These are phyloP conservation scores for Plodia interpunctella DNA, from an alignment of 1,140 invertebrate species.

Conservation along the genomic window DNA sequence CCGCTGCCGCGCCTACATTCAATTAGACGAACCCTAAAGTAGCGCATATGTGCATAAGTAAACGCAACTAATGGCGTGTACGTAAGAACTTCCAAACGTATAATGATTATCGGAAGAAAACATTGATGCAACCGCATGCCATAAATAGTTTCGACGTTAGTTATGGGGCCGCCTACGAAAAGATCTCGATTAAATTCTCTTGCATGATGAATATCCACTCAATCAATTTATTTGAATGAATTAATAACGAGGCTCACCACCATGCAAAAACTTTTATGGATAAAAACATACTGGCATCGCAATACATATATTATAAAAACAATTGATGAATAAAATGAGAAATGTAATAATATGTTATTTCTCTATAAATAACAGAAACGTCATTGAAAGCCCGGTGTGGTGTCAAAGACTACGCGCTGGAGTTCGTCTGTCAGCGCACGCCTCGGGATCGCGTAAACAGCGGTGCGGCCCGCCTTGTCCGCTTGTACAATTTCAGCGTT, in stretches of 20 bases:
- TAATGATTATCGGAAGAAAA: constrained; percentile 33
- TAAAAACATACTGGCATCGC: no score
- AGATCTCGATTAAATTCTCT: constrained; percentile 12
- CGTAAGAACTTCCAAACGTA: constrained; percentile 46
- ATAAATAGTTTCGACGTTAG: constrained; percentile 17
- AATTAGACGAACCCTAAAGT: constrained; percentile 69
- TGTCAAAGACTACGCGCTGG: constrained; percentile 63
- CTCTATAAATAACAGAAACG: constrained; percentile 41
- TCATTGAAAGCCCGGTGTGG: constrained; percentile 36
- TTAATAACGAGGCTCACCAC: not conserved
- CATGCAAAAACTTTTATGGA: no score
- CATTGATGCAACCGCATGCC: constrained; percentile 19
- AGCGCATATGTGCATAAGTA: constrained; percentile 59
- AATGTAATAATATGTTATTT: constrained; percentile 18
- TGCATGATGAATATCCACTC: not conserved
- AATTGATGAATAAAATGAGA: constrained; percentile 16
- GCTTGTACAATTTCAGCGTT: constrained; percentile 54
- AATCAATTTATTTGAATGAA: not conserved
- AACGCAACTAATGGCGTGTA: constrained; percentile 53
- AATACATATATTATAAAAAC: constrained; percentile 17
- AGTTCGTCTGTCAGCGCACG: constrained; percentile 55
- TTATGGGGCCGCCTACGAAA: constrained; percentile 14
- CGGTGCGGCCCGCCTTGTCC: constrained; percentile 26
- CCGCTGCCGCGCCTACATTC: constrained; percentile 67
- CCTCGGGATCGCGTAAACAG: constrained; percentile 63